Percentiles rank a stretch among this genome's conserved stretches.
These are phyloP conservation scores for Prunella fulvescens DNA, from an alignment of 2,113 vertebrate species.

Conservation along the genomic window DNA sequence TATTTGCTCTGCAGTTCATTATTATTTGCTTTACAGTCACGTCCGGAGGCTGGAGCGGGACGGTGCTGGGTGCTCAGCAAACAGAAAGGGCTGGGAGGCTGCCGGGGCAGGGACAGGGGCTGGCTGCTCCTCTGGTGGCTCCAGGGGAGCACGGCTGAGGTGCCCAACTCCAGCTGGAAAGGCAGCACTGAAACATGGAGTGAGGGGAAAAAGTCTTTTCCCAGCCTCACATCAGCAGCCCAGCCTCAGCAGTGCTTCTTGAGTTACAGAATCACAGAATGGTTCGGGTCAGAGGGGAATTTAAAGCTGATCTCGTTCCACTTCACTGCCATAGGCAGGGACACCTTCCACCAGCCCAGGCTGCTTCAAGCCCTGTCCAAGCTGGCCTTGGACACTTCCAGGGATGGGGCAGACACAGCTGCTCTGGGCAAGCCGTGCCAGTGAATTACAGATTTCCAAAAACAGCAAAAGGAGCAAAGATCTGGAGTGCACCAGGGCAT, in stretches of 20 bases:
- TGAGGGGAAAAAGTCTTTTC: not conserved
- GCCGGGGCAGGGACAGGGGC: not conserved
- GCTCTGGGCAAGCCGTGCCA: not conserved
- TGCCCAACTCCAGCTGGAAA: not conserved
- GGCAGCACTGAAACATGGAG: not conserved
- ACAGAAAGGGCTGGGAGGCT: not conserved
- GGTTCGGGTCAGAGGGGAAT: not conserved
- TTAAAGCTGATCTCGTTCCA: not conserved
- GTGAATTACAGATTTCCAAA: not conserved
- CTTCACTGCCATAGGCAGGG: not conserved
- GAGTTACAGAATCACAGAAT: not conserved
- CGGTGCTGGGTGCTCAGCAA: constrained; percentile 1
- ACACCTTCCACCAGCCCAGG: not conserved
- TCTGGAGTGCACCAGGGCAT: not conserved
- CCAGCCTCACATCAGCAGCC: not conserved
- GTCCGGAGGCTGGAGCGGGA: not conserved
- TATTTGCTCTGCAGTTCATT: constrained; percentile 60
- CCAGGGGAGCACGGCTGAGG: accelerated
- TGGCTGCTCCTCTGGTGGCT: not conserved
- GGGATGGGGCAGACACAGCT: not conserved
- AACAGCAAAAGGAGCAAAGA: not conserved
- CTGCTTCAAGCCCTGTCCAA: not conserved
- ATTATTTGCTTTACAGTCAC: constrained; percentile 51
- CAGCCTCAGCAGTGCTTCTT: not conserved
- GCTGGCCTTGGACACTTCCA: not conserved